These are phyloP conservation scores for Brassicogethes aeneus DNA, from an alignment of 2,888 invertebrate species.

Conservation along the genomic window DNA sequence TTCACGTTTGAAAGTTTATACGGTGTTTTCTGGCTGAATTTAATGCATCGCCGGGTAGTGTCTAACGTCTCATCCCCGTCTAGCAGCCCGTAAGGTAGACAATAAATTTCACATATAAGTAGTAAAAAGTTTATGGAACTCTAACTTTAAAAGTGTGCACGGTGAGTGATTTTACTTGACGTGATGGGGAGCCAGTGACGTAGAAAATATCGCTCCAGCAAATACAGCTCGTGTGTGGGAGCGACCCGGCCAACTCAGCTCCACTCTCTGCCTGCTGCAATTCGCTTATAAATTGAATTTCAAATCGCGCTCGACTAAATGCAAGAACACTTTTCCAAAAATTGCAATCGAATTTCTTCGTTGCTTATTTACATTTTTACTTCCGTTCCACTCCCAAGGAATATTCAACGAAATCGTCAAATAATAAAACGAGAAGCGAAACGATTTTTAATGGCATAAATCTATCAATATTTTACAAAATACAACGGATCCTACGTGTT, in stretches of 20 bases:
- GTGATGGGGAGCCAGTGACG: conserved; percentile 1
- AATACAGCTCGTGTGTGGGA: neutral
- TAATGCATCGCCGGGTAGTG: neutral
- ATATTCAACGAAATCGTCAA: too few species aligned
- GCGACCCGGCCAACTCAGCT: neutral
- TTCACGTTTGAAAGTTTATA: conserved; percentile 5
- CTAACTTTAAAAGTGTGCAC: conserved; percentile 6
- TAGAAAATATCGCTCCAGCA: neutral
- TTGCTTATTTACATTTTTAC: too few species aligned
- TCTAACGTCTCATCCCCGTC: neutral
- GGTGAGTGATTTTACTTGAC: conserved; percentile 5
- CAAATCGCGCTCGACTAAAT: too few species aligned
- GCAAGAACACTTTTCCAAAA: too few species aligned
- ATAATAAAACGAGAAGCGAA: too few species aligned
- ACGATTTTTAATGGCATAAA: too few species aligned
- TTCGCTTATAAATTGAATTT: neutral
- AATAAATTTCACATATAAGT: conserved; percentile 11
- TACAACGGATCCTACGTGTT: too few species aligned
- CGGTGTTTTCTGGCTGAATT: neutral
- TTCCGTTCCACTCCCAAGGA: too few species aligned
- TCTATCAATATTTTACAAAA: too few species aligned
- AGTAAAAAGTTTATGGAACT: conserved; percentile 12
- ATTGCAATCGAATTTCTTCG: too few species aligned
- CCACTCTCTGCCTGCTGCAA: neutral
- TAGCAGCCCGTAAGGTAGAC: conserved; percentile 7